phyloP scores from a whole-genome alignment of 1,140 invertebrate species.

The Steinernema khuongi region DNA sequence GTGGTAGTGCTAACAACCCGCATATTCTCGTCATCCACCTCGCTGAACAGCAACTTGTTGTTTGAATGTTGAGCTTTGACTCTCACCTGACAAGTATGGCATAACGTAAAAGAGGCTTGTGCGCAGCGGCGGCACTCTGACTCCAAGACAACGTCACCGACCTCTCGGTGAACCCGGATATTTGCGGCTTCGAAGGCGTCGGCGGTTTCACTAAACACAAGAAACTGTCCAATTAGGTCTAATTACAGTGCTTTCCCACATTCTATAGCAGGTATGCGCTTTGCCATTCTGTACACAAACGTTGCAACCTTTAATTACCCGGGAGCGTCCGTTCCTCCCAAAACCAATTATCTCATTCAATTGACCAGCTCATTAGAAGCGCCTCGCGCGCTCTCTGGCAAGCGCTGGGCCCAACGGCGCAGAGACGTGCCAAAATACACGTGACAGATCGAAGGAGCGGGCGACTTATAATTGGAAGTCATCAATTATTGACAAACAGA shows the following conservation, averaged over 20 bases:
- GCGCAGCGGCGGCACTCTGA: constrained; percentile 49
- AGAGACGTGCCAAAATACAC: background rate
- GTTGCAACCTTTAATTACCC: background rate
- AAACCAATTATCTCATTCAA: constrained; percentile 17
- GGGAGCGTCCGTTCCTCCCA: background rate
- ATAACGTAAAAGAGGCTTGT: constrained; percentile 49
- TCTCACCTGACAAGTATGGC: constrained; percentile 46
- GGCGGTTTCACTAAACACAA: constrained; percentile 48
- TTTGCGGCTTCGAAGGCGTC: constrained; percentile 44
- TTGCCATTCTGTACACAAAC: background rate
- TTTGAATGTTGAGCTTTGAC: background rate
- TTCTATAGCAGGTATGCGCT: constrained; percentile 18
- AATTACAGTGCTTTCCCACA: constrained; percentile 14
- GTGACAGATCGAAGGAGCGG: no score
- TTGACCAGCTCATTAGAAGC: constrained; percentile 11
- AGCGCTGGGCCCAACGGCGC: background rate
- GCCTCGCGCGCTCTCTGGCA: background rate
- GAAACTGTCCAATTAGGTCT: background rate
- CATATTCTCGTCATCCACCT: constrained; percentile 47
- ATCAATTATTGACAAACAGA: background rate
- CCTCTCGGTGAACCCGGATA: constrained; percentile 44
- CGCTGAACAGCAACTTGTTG: constrained; percentile 23
- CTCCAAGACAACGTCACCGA: constrained; percentile 48
- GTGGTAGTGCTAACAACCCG: constrained; percentile 44
- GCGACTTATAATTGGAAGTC: no score